A percentile compares a stretch with the other conserved stretches of the same genome.
Evolutionary conservation across 2,113 vertebrate species (phyloP).

Genomic region (Lagopus muta): DNA sequence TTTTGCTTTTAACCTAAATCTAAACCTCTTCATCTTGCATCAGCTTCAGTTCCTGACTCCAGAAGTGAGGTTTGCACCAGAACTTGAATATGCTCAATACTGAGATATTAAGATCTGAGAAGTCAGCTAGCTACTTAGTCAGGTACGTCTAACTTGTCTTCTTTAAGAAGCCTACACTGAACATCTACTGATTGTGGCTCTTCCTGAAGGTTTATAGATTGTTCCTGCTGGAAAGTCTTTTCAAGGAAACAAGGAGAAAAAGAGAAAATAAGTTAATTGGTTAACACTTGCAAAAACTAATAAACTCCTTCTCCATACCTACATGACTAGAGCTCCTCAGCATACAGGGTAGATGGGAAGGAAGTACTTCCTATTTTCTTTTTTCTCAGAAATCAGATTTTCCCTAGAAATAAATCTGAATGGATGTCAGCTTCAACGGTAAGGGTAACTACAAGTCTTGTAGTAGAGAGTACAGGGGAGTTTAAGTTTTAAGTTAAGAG

Average conservation of each 20-base stretch:
- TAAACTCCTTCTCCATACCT: background rate
- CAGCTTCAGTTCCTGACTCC: background rate
- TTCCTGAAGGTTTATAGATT: background rate
- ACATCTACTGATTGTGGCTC: background rate
- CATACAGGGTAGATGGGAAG: background rate
- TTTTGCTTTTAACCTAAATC: background rate
- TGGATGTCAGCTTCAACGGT: background rate
- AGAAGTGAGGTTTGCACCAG: background rate
- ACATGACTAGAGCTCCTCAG: background rate
- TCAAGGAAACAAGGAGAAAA: background rate
- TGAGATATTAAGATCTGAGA: background rate
- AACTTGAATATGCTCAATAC: background rate
- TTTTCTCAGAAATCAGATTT: background rate
- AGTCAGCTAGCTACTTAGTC: background rate
- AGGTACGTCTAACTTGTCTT: background rate
- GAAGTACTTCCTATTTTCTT: background rate
- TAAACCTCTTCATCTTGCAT: background rate
- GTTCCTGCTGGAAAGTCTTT: background rate
- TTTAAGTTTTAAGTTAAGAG: too few species aligned
- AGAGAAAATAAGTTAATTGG: background rate
- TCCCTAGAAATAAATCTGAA: background rate
- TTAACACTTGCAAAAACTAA: background rate
- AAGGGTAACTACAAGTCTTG: background rate
- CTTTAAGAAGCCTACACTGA: background rate
- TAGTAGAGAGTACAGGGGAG: background rate